Evolutionary conservation across 1,140 invertebrate species (phyloP), one percentile per base, ranked within the genome.

Genomic region (Diabrotica undecimpunctata): DNA sequence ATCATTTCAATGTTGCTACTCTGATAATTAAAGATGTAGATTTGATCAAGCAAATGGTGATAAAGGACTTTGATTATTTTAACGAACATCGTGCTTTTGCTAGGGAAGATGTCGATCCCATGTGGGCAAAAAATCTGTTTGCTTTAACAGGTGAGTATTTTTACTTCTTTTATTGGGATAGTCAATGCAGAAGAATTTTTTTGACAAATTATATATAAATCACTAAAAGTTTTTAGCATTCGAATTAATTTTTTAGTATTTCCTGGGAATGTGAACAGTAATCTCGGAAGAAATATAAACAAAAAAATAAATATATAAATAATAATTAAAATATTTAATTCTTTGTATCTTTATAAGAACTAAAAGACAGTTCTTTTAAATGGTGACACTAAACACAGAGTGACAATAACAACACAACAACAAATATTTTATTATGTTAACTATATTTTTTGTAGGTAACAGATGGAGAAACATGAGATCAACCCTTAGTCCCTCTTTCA

Each of bases 41-140:
- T 37, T 58, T 84, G 9, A 80, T 84, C 0, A 84, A 82, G 66
- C 76, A 77, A 38, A 70, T 86, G 5, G 66, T 81, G 5, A 74
- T 85, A 0, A 82, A 81, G 59, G 82, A 85, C 53, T 85, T 85
- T 64, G 75, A 82, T 12, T 65, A 79, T 60, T 85, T 85, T 58
- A 69, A 74, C 0, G 78, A 85, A 70, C 79, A 81, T 63, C 71
- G 75, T 35, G 13, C 0, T 4, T 79, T 85, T 51, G 69, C 84
- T 6, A 70, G 72, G 10, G 75, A 77, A n/a, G 75, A 83, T 0
- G 52, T 70, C 5, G 85, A 87, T 61, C 82, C 82, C 0, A 58
- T 88, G 0, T 76, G 86, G 46, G 80, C 78, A 11, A 79, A 79
- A 9, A 84, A 81, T 70, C 63, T 87, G 5, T 79, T 83, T 39